These are phyloP conservation scores for Ia io DNA, from an alignment of 2,113 vertebrate genomes.

Conservation along the genomic window DNA sequence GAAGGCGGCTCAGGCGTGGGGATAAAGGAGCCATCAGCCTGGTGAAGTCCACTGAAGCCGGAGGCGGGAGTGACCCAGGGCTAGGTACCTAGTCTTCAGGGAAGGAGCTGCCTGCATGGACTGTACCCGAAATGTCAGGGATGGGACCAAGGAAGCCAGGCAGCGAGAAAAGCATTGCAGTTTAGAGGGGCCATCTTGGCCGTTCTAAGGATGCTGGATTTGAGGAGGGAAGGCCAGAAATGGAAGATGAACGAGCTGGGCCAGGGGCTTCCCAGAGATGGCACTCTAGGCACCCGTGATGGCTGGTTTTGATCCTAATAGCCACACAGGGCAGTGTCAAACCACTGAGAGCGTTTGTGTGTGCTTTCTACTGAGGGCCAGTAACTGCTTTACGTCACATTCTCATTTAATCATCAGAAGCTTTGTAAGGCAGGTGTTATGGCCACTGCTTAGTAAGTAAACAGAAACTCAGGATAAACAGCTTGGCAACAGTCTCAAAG, in stretches of 20 bases:
- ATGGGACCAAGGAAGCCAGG: neutral
- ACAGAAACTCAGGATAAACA: neutral
- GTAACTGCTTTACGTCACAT: no score
- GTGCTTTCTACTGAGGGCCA: neutral
- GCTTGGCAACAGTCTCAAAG: neutral
- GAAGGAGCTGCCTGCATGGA: rapidly evolving
- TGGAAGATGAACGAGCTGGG: neutral
- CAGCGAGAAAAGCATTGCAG: neutral
- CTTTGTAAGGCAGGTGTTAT: neutral
- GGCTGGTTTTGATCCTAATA: neutral
- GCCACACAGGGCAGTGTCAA: neutral
- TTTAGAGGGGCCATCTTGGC: no score
- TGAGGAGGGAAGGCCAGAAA: neutral
- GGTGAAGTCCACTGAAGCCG: neutral
- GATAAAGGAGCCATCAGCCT: neutral
- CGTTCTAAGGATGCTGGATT: neutral
- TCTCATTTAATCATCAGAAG: neutral
- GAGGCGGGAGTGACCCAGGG: neutral
- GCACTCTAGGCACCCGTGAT: neutral
- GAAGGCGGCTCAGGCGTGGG: neutral
- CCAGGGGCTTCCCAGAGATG: neutral
- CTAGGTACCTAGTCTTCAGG: neutral
- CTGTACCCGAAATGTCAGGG: neutral
- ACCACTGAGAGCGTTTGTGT: rapidly evolving
- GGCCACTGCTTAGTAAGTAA: neutral